Percentiles rank a stretch among this genome's conserved stretches.
phyloP scores from a whole-genome alignment of 1,140 invertebrate genomes.

The Atopsyche davidsoni region DNA sequence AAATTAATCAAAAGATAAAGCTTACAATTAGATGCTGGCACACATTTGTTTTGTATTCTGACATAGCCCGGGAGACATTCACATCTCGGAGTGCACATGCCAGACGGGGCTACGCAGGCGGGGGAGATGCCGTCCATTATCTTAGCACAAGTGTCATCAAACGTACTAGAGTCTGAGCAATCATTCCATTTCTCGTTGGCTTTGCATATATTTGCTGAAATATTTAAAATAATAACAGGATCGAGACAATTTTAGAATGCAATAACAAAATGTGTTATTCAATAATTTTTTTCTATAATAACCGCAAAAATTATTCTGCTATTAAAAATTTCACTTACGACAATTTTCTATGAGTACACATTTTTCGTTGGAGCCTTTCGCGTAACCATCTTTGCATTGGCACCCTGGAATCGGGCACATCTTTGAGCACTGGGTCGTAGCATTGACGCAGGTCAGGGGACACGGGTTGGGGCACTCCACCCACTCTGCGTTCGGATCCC shows the following conservation, averaged over 20 bases:
- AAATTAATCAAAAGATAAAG: no score
- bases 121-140: neutral
- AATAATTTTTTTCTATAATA: neutral
- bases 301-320: no score
- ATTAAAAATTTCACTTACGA: constrained; percentile 11
- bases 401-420: neutral
- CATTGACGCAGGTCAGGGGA: neutral
- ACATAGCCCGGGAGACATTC: neutral
- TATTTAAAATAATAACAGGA: neutral
- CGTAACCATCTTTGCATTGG: constrained; percentile 6
- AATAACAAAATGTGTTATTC: neutral
- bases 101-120: neutral
- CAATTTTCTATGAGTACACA: neutral
- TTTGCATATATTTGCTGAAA: neutral
- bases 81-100: neutral
- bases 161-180: neutral
- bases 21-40: no score
- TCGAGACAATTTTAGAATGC: neutral
- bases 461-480: no score
- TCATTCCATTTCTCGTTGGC: neutral
- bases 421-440: neutral
- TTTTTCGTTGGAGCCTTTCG: neutral
- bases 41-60: no score
- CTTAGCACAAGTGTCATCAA: neutral
- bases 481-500: no score